Conservation (phyloP, 2,113 vertebrate genomes). For the Plectropomus leopardus region DNA sequence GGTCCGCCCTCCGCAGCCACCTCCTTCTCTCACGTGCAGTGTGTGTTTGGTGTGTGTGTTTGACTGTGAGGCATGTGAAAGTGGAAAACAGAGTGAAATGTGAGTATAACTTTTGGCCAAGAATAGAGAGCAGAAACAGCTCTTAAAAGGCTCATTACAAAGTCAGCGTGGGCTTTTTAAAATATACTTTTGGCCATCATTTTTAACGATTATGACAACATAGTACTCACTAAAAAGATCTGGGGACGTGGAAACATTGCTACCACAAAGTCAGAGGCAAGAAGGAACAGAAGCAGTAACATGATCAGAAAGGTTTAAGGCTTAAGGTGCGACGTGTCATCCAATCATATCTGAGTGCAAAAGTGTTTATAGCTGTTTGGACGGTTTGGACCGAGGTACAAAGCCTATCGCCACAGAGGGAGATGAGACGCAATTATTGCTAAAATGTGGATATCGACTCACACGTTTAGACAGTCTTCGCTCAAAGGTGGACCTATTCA, state of each 20-base stretch:
- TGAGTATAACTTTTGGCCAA: not conserved
- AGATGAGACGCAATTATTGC: not conserved
- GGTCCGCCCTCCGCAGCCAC: slow-evolving; percentile 14
- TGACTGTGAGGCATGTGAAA: not conserved
- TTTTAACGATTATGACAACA: not conserved
- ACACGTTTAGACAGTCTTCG: too few relatives aligned
- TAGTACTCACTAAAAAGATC: not conserved
- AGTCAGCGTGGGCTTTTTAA: too few relatives aligned
- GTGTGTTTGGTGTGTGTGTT: not conserved
- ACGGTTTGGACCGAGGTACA: not conserved
- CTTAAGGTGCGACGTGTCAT: too few relatives aligned
- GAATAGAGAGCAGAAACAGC: not conserved
- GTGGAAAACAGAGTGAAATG: not conserved
- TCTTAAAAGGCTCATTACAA: not conserved
- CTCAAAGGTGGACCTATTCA: not conserved
- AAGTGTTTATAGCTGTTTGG: too few relatives aligned
- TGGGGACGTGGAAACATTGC: not conserved
- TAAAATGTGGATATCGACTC: not conserved
- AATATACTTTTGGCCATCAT: not conserved
- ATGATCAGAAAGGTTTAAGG: too few relatives aligned
- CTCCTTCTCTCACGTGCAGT: slow-evolving; percentile 4
- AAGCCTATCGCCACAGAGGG: not conserved
- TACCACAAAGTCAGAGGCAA: not conserved
- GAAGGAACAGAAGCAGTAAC: not conserved
- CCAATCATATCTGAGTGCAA: too few relatives aligned